Evolutionary conservation across 2,888 invertebrate species (phyloP), one percentile per base, ranked within the genome.

Genomic region (Sarcophaga subvicina): DNA sequence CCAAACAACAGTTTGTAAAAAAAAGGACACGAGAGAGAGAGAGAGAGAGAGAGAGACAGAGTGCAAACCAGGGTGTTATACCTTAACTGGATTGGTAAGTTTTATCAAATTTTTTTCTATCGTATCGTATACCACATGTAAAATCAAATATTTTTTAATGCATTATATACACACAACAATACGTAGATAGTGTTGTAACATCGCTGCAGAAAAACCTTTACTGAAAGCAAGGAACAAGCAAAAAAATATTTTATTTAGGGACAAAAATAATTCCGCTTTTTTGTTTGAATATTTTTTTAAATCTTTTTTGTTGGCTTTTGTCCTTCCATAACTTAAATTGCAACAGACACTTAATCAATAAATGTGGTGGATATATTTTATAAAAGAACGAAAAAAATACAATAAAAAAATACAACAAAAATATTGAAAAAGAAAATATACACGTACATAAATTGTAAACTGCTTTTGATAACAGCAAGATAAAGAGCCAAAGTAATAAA

Each of bases 301-400:
- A 37, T 37, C 37, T 54, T 17, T 49, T 49, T 54, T 54, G 14
- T 54, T 54, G 54, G 12, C 54, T 54, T 12, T 54, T 54, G 14
- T 54, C 4, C 17, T 17, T 12, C 2, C 17, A 54, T 54, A 54
- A 54, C 54, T 5, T 14, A 54, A 54, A 14, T 49, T 54, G 75
- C 37, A 75, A 76, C 47, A 77, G 76, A 83, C 73, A 90, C 91
- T 91, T 90, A 91, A 91, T 91, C 91, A 91, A 91, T 91, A 91
- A 90, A 91, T 91, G 90, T 91, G 89, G 90, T 91, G 88, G 88
- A 89, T 72, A 72, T 77, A 49, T 2, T 37, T 37, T 37, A 37
- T 62, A 37, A 62, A 49, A 72, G 73, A 67, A 49, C 88, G 47
- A 90, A 91, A 90, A 88, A 89, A 89, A 90, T 49, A 14, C 3